Evolutionary conservation across 2,888 invertebrate species (phyloP).

Genomic region (Ecdyonurus torrentis): DNA sequence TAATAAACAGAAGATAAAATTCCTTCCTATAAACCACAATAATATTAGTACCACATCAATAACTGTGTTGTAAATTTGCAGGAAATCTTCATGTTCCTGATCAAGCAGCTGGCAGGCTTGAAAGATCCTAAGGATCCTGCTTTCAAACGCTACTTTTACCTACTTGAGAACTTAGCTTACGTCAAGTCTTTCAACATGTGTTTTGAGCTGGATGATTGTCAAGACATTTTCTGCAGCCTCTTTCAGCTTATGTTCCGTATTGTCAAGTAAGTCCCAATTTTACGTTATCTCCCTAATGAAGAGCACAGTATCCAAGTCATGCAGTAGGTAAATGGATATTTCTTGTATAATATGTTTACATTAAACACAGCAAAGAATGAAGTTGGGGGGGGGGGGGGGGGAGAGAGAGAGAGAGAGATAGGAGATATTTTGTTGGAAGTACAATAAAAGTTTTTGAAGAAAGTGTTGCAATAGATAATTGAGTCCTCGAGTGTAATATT

Average conservation of each 20-base stretch:
- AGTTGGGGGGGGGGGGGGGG: no score
- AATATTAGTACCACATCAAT: not conserved
- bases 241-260: conserved; percentile 91
- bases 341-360: no score
- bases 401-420: no score
- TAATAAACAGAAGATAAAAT: no score
- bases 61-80: conserved; percentile 23
- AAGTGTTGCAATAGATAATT: no score
- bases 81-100: conserved; percentile 85
- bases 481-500: no score
- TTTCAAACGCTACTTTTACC: conserved; percentile 93
- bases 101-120: conserved; percentile 80
- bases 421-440: no score
- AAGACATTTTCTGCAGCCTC: conserved; percentile 87
- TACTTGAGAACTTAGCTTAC: conserved; percentile 90
- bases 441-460: no score
- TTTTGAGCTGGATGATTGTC: conserved; percentile 92
- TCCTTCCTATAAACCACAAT: not conserved
- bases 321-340: no score
- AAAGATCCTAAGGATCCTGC: conserved; percentile 94
- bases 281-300: no score
- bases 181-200: conserved; percentile 99
- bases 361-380: no score
- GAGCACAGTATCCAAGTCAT: no score
- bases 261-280: conserved; percentile 78